Evolutionary conservation across 2,113 vertebrate genomes (phyloP).

Genomic region (Carassius auratus): DNA sequence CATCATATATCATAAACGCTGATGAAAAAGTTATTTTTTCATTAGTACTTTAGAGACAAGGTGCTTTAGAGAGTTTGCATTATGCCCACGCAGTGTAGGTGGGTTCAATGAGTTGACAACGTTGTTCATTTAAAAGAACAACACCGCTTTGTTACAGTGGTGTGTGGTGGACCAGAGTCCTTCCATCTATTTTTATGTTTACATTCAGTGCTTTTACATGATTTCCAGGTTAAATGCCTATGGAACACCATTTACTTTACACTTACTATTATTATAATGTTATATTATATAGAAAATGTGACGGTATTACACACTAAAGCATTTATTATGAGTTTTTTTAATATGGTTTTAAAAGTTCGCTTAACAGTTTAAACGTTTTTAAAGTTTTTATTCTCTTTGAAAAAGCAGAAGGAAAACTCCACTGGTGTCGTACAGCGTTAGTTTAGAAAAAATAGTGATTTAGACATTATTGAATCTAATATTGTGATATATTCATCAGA

Average conservation of each 20-base stretch:
- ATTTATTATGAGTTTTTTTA: not conserved
- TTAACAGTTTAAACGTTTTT: not conserved
- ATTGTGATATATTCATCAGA: not conserved
- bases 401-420: not conserved
- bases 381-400: too few relatives aligned
- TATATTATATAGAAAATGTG: not conserved
- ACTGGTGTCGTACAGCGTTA: too few relatives aligned
- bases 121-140: conserved; percentile 20
- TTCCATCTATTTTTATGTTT: not conserved
- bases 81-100: conserved; percentile 20
- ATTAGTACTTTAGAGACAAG: conserved; percentile 17
- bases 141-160: not conserved
- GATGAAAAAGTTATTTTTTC: conserved; percentile 36
- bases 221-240: not conserved
- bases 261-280: not conserved
- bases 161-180: not conserved
- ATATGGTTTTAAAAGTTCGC: not conserved
- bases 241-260: not conserved
- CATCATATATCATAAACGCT: conserved; percentile 26
- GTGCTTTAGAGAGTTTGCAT: conserved; percentile 12
- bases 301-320: not conserved
- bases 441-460: not conserved
- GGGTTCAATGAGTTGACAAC: conserved; percentile 7
- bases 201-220: not conserved
- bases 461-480: not conserved